Evolutionary conservation across 2,113 vertebrate genomes (phyloP), one percentile per base, ranked within the genome.

Genomic region (Nansenia antarctica): DNA sequence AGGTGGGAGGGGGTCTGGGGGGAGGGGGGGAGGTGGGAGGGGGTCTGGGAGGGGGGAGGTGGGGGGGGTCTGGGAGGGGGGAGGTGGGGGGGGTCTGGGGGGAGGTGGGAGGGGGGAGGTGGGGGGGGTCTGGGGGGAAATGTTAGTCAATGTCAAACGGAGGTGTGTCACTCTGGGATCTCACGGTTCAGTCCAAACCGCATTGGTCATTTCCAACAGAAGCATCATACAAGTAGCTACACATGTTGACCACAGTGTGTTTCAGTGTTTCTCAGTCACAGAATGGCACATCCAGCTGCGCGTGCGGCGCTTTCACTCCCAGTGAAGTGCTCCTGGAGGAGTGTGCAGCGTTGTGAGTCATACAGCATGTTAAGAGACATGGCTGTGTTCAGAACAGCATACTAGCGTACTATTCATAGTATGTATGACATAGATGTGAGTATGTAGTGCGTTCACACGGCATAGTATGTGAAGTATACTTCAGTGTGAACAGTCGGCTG

Each of bases 61-160:
- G 14, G 27, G 57, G 9, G 26, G 4, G 5, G 65, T 37, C n/a
- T n/a, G n/a, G n/a, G n/a, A n/a, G n/a, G n/a, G 49, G n/a, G 62
- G 7, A 18, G 29, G 2, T 42, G n/a, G 32, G 26, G 53, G 63
- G 62, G 31, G 70, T 61, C 47, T 20, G 59, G 18, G 57, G 27
- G 72, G 5, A 65, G 30, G 27, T 55, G 32, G 12, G 60, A 39
- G 2, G 60, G 18, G 35, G 47, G 22, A 26, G 9, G 32, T 9
- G 42, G 54, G 27, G 32, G 54, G n/a, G 26, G 65, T 61, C 65
- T 57, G 9, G 37, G 42, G 22, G 65, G 66, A 63, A 29, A 70
- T 65, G 27, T 65, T 74, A 84, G 82, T 85, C 88, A 91, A 90
- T 91, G 90, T 92, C 89, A 92, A 88, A 90, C 74, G 83, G 89